Evolutionary conservation across 1,140 invertebrate species (phyloP), one percentile per base, ranked within the genome.

Genomic region (Aphelenchoides besseyi): DNA sequence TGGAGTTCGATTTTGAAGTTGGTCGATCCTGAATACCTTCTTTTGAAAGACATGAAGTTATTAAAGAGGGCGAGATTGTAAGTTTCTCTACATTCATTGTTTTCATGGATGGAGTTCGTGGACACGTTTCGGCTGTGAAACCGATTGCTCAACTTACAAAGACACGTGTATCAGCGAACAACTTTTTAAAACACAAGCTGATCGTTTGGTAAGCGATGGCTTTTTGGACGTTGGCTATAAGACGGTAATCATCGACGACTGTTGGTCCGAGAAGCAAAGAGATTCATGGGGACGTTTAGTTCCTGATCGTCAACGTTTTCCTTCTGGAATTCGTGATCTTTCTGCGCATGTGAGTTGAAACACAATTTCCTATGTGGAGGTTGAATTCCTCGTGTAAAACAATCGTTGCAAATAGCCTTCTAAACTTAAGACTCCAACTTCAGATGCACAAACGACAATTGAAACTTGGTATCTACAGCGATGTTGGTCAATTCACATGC

Each of bases 391-490:
- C n/a, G 41, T 48, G 12, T 48, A 16, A 48, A 48, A 16, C 41
- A 48, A 48, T 48, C 23, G 23, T 23, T 48, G n/a, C n/a, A n/a
- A n/a, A n/a, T 48, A 48, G 12, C 41, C 12, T 48, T 48, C 23
- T 48, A 48, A n/a, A n/a, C n/a, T 48, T 23, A 16, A 48, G 12
- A 12, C 12, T 16, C 41, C 33, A 0, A 2, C 26, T 79, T 70
- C n/a, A 96, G 93, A 88, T 97, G 75, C 95, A 98, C 87, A 89
- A 89, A 5, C 92, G 91, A 87, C 93, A 92, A 53, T 86, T 98
- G 1, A 97, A 96, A 85, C 93, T 98, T 82, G 95, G 95, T 23
- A 96, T 97, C 71, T 98, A 98, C 84, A 93, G 95, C 85, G 94
- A 97, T 85, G 96, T 91, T 86, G 95, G 95, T 1, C 94, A 91